Evolutionary conservation across 2,113 vertebrate genomes (phyloP).

Genomic region (Lepus americanus): DNA sequence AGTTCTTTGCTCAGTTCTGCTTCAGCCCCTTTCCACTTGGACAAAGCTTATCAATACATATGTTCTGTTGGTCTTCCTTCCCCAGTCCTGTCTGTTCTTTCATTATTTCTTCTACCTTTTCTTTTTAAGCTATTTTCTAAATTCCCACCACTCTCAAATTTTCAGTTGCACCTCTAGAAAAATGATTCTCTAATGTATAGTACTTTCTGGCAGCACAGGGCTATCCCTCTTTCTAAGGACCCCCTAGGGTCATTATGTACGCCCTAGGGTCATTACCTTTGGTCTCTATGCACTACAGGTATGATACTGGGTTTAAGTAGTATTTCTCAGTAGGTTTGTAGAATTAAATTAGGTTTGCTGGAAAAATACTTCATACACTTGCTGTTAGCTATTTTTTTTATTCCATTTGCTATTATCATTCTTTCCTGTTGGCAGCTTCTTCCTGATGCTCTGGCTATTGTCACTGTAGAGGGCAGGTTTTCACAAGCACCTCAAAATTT

Average conservation of each 20-base stretch:
- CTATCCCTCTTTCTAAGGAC: background rate
- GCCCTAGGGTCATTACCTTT: background rate
- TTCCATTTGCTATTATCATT: background rate
- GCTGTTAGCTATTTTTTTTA: background rate
- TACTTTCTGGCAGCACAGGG: background rate
- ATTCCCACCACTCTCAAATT: background rate
- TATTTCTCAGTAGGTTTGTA: background rate
- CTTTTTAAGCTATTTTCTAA: background rate
- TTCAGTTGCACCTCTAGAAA: background rate
- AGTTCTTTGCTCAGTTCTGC: background rate
- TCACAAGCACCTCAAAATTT: background rate
- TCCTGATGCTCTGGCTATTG: background rate
- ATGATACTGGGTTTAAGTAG: background rate
- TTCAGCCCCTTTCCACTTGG: background rate
- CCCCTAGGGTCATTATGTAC: too few species aligned
- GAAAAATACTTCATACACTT: background rate
- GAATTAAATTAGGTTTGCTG: background rate
- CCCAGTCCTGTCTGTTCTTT: background rate
- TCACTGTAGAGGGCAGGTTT: background rate
- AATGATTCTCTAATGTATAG: background rate
- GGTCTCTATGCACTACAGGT: background rate
- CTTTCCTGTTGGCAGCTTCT: background rate
- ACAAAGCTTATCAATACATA: background rate
- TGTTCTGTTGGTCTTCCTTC: background rate
- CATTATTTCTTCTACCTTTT: background rate